Evolutionary conservation across 1,140 invertebrate species (phyloP).

Genomic region (Drosophila lini): DNA sequence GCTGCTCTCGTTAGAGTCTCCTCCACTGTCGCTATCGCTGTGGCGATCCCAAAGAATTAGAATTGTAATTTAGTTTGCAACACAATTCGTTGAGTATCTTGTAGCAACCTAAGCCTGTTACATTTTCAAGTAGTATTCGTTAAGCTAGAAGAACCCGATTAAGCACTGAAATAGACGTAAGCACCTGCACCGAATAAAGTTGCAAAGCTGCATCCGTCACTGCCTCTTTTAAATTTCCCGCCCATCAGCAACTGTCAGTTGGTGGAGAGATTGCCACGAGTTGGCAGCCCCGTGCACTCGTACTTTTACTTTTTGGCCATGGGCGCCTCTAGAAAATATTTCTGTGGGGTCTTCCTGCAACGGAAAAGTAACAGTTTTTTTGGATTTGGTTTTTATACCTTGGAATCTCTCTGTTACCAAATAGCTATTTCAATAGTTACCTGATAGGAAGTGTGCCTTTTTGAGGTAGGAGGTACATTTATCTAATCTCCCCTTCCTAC

Average conservation of each 20-base stretch:
- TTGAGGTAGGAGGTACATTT: not conserved
- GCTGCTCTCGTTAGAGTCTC: slow-evolving; percentile 10
- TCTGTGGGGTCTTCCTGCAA: not conserved
- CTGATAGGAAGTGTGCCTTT: too few species aligned
- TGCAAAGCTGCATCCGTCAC: not conserved
- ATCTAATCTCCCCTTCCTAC: not conserved
- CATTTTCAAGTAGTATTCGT: slow-evolving; percentile 25
- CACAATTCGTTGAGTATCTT: slow-evolving; percentile 24
- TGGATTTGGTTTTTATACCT: too few species aligned
- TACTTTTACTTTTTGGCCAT: slow-evolving; percentile 11
- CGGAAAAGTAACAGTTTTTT: not conserved
- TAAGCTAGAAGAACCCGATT: slow-evolving; percentile 4
- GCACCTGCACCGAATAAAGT: slow-evolving; percentile 28
- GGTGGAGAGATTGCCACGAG: not conserved
- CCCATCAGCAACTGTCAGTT: slow-evolving; percentile 12
- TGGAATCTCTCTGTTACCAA: not conserved
- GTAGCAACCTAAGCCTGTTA: slow-evolving; percentile 33
- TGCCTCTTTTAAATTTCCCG: slow-evolving; percentile 22
- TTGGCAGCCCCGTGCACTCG: slow-evolving; percentile 13
- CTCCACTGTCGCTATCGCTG: slow-evolving; percentile 8
- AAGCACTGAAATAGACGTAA: slow-evolving; percentile 14
- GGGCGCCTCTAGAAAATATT: not conserved
- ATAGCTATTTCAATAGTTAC: not conserved
- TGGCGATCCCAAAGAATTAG: slow-evolving; percentile 57
- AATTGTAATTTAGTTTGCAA: slow-evolving; percentile 12